Evolutionary conservation across 2,888 invertebrate genomes (phyloP), one percentile per base, ranked within the genome.

Genomic region (Phortica okadai): DNA sequence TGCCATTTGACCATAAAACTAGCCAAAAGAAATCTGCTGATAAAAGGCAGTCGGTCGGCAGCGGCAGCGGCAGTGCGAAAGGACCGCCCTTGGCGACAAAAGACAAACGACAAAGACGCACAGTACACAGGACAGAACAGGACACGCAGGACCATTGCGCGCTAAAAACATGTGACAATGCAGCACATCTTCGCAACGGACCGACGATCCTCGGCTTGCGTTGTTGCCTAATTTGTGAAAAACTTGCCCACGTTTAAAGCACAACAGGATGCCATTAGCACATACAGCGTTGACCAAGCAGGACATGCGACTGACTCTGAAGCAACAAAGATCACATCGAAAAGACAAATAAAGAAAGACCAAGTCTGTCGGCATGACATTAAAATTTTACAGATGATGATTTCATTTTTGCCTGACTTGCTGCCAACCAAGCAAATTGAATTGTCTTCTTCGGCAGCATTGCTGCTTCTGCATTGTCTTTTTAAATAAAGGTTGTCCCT

Each of bases 351-450:
- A 33, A 33, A 33, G 33, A 33, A 33, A 33, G 33, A 33, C 33
- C 2, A 5, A 33, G 33, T 33, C 33, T 73, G 75, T 74, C 79
- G 75, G 76, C 87, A 77, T 88, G 87, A 87, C 87, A 84, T 83
- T 77, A 77, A 81, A 83, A 88, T 87, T 89, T 89, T 76, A 82
- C 89, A 87, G 87, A 84, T 84, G 82, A 86, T 88, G 82, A 88
- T 89, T 84, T 80, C 80, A 76, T 82, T 78, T 74, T 74, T 79
- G 83, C 87, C 42, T 41, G 66, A 42, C 66, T 66, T 41, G 14
- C 50, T 50, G 69, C 66, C 14, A 67, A 33, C 33, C 11, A n/a
- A 14, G 16, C 45, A 16, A 66, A 54, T 64, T 64, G 74, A 74
- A 69, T 16, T 67, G 70, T 72, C 41, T 14, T 50, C 42, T 70